Evolutionary conservation across 2,113 vertebrate species (phyloP), one percentile per base, ranked within the genome.

Genomic region (Mungos mungo): DNA sequence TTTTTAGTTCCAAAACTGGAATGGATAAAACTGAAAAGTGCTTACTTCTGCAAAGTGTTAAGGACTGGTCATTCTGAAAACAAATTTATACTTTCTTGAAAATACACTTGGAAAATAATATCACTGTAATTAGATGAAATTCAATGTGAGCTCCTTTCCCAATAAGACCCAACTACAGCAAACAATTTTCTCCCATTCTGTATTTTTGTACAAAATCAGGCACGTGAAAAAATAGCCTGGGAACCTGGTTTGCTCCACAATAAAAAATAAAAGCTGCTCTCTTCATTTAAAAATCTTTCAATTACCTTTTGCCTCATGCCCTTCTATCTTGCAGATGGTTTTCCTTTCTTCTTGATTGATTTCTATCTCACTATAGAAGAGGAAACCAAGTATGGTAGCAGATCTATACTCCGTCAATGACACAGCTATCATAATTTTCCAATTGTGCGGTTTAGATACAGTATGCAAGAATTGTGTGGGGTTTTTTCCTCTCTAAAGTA

Each of bases 211-310:
- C 60, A 84, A 92, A 95, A 74, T 52, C 4, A 71, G 33, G 25
- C 71, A 60, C 65, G 63, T 74, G 57, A 86, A 96, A 96, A 60
- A 76, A 95, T 71, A 80, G 63, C 79, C 71, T 27, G 60, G 83
- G 80, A 83, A 74, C 31, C 50, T 1, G 0, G 66, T 60, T 86
- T 96, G 60, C 29, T 68, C 31, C 63, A 90, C 80, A 82, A 31
- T 71, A 82, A 93, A 95, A 93, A 94, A 71, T 69, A 93, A 96
- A 95, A 96, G 52, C 88, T 88, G 31, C 52, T 83, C 50, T 88
- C 96, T 97, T 87, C 71, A 97, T 88, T 96, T 85, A 93, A 85
- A 98, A 88, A 66, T 90, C 45, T 68, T 92, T 93, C 81, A 68
- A 89, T 97, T 94, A 85, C 71, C 52, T 95, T 96, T 97, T 86